Evolutionary conservation across 2,888 invertebrate genomes (phyloP).

Genomic region (Copidosoma aretas): DNA sequence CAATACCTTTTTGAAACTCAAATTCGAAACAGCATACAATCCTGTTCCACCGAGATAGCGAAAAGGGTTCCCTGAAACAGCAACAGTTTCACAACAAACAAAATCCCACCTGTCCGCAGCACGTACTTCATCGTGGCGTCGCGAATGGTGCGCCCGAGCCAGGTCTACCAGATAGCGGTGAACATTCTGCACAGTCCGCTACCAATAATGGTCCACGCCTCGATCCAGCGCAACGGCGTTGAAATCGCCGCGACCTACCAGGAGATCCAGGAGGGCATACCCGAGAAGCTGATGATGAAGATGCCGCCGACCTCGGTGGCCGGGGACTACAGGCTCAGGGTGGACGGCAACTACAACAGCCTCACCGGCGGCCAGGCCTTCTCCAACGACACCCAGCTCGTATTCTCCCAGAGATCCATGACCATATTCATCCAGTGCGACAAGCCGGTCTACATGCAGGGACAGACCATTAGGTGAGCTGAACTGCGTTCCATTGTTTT

Average conservation of each 20-base stretch:
- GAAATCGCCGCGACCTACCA: constrained; percentile 85
- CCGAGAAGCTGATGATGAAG: constrained; percentile 88
- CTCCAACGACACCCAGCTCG: constrained; percentile 82
- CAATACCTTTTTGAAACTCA: too few species aligned
- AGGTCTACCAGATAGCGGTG: constrained; percentile 87
- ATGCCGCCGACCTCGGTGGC: constrained; percentile 84
- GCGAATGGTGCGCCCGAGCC: constrained; percentile 87
- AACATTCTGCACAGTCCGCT: constrained; percentile 80
- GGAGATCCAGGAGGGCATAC: constrained; percentile 83
- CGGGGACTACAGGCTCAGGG: constrained; percentile 83
- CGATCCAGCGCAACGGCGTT: constrained; percentile 88
- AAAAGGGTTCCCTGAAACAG: too few species aligned
- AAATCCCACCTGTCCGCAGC: too few species aligned
- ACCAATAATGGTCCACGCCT: constrained; percentile 84
- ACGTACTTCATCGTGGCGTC: constrained; percentile 94
- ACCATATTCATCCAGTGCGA: constrained; percentile 95
- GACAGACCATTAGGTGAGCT: constrained; percentile 72
- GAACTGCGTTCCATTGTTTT: neutral
- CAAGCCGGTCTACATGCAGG: constrained; percentile 93
- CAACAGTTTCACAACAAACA: too few species aligned
- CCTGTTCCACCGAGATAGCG: too few species aligned
- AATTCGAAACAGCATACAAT: too few species aligned
- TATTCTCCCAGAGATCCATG: constrained; percentile 89
- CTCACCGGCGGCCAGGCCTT: constrained; percentile 88
- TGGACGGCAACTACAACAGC: constrained; percentile 81